Conservation (phyloP, 2,888 invertebrate genomes). For the Metellina segmentata region DNA sequence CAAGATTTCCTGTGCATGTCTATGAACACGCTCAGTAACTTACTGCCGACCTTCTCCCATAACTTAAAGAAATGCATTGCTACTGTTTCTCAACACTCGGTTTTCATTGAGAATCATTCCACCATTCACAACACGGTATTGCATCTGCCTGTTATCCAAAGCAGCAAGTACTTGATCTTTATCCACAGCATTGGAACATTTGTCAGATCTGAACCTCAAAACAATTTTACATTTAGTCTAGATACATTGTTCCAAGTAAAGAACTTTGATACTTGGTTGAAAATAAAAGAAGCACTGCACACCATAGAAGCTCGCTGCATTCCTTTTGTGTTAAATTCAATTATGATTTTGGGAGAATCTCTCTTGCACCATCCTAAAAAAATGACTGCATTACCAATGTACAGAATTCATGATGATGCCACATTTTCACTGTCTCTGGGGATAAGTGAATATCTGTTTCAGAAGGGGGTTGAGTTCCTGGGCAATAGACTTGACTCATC, state of each 20-base stretch:
- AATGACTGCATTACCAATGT: background rate
- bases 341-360: background rate
- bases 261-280: background rate
- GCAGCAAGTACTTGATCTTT: constrained; percentile 7
- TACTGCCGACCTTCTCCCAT: constrained; percentile 4
- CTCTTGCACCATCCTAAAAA: too few species aligned
- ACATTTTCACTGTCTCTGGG: background rate
- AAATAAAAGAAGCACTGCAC: background rate
- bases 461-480: background rate
- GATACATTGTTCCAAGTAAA: background rate
- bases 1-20: constrained; percentile 16
- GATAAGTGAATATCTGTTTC: background rate
- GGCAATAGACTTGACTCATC: background rate
- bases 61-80: background rate
- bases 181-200: background rate
- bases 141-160: constrained; percentile 5
- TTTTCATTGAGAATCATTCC: background rate
- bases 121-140: background rate
- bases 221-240: background rate
- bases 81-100: background rate
- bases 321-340: constrained; percentile 38
- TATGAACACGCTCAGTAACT: background rate
- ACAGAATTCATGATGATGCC: background rate
- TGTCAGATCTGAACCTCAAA: background rate
- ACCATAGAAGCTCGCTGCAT: background rate